Percentiles rank a stretch among this genome's conserved stretches.
These are phyloP conservation scores for Telmatochromis sp. DNA, from an alignment of 2,113 vertebrate genomes.

Conservation along the genomic window DNA sequence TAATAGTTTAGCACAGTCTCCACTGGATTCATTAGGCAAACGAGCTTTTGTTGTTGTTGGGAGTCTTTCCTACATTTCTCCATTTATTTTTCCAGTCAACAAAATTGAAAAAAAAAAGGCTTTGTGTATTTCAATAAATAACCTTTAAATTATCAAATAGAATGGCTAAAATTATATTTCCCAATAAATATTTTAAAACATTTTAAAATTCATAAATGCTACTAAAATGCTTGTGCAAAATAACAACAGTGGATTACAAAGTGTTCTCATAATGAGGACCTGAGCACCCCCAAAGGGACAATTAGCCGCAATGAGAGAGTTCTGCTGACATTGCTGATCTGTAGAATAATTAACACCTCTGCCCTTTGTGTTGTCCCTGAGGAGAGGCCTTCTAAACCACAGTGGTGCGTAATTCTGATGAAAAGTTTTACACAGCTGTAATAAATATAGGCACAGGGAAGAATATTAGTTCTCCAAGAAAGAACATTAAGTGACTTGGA, in stretches of 20 bases:
- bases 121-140: not conserved
- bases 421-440: constrained; percentile 25
- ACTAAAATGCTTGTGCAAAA: constrained; percentile 2
- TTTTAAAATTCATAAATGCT: not conserved
- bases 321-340: constrained; percentile 68
- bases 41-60: not conserved
- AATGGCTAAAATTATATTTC: not conserved
- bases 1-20: not conserved
- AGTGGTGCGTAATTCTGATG: constrained; percentile 10
- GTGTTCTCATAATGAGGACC: constrained; percentile 58
- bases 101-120: not conserved
- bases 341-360: constrained; percentile 72
- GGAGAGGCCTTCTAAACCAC: constrained; percentile 39
- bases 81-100: not conserved
- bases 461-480: not conserved
- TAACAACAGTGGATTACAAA: constrained; percentile 44
- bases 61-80: not conserved
- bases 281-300: constrained; percentile 58
- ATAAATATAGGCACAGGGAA: not conserved
- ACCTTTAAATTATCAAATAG: not conserved
- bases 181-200: not conserved
- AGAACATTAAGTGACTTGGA: not conserved
- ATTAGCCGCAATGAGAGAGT: constrained; percentile 68
- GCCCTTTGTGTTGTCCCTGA: constrained; percentile 56
- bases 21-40: not conserved